These are phyloP conservation scores for Myrmophylax atrothorax DNA, from an alignment of 2,113 vertebrate genomes.

Conservation along the genomic window DNA sequence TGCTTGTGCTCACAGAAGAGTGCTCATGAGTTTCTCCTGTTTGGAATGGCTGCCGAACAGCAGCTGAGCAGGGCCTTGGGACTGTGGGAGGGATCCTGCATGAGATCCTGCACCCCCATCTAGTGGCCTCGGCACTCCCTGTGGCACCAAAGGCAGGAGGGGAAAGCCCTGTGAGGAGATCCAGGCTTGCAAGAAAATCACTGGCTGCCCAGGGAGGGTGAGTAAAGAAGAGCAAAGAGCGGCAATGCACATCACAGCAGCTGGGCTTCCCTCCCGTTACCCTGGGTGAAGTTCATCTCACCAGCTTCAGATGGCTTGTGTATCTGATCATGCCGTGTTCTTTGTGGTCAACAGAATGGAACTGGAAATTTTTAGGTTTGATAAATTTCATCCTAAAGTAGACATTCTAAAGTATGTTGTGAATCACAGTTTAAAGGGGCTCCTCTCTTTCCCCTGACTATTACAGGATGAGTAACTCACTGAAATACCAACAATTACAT, in stretches of 20 bases:
- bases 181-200: neutral
- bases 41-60: fast-evolving
- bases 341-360: neutral
- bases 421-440: neutral
- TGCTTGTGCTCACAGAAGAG: fast-evolving
- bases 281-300: neutral
- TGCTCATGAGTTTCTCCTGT: fast-evolving
- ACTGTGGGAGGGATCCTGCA: neutral
- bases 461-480: neutral
- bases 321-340: neutral
- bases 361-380: neutral
- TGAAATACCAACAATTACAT: neutral
- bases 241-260: fast-evolving
- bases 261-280: neutral
- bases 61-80: neutral
- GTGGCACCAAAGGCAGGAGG: neutral
- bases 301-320: neutral
- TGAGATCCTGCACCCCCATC: slow-evolving; percentile 46
- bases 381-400: neutral
- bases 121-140: neutral
- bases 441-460: neutral
- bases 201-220: fast-evolving
- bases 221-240: neutral
- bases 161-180: neutral
- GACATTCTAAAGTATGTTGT: neutral